phyloP scores from a whole-genome alignment of 2,888 invertebrate species.

The Agonopterix subpropinquella region DNA sequence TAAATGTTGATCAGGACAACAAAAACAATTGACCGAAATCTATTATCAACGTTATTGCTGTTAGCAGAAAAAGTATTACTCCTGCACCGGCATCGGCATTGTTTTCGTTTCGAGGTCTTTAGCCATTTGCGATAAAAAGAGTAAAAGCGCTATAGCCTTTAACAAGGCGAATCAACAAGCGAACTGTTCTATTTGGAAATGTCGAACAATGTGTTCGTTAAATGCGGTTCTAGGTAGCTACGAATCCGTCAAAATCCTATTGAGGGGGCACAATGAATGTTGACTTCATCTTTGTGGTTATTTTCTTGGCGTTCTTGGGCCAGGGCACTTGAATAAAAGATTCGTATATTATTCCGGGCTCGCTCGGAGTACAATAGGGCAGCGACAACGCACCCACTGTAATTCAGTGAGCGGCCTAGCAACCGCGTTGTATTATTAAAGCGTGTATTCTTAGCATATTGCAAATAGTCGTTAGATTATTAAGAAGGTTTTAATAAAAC shows the following conservation, averaged over 20 bases:
- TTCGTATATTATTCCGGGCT: constrained; percentile 63
- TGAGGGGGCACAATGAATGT: constrained; percentile 63
- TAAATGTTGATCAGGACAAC: constrained; percentile 62
- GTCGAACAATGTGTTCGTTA: constrained; percentile 30
- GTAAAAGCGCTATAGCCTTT: neutral
- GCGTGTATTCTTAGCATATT: constrained; percentile 35
- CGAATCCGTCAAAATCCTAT: constrained; percentile 58
- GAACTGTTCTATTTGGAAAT: too few relatives aligned
- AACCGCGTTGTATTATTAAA: constrained; percentile 42
- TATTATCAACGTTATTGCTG: constrained; percentile 48
- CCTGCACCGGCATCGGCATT: neutral
- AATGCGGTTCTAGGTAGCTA: constrained; percentile 30
- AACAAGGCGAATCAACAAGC: too few relatives aligned
- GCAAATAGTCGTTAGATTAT: too few relatives aligned
- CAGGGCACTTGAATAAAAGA: constrained; percentile 71
- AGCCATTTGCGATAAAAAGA: neutral
- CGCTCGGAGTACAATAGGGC: constrained; percentile 52
- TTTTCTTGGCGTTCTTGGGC: constrained; percentile 61
- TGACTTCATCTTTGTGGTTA: constrained; percentile 61
- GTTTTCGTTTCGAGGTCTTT: neutral
- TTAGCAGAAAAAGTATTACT: constrained; percentile 23
- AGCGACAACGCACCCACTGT: constrained; percentile 59
- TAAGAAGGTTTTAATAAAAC: too few relatives aligned
- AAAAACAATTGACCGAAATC: constrained; percentile 58
- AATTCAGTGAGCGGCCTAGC: constrained; percentile 52